Evolutionary conservation across 2,797 vertebrate genomes (phyloP), one percentile per base, ranked within the genome.

Genomic region (Aulostomus chinensis): DNA sequence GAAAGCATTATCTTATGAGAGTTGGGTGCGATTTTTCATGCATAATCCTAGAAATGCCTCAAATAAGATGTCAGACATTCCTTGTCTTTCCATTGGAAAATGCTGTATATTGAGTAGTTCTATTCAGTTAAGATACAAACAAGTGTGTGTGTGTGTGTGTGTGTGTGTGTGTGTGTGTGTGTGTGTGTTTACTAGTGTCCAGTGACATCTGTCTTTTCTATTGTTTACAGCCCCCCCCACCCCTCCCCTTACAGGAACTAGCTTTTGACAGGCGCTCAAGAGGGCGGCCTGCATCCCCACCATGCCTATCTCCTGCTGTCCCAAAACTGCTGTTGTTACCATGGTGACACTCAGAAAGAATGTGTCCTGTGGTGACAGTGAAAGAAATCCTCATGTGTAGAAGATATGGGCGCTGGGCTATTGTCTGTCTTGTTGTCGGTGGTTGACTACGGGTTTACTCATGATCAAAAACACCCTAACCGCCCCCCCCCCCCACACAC

Each of bases 251-350:
- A 75, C 72, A 86, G 83, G 77, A 85, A 78, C 74, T 74, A 50
- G 62, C 77, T 78, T 83, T 89, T 78, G 81, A 85, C 74, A 75
- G 71, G 47, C 65, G 12, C 74, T 61, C 78, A 31, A 60, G 67
- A 60, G 77, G 80, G 35, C 32, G 40, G 73, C 73, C 46, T 11
- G 37, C 31, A 52, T 36, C 51, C 65, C 80, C 67, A 51, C 48
- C 30, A 40, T 58, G 60, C 57, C 26, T 32, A 46, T 39, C 59
- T 62, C 61, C 66, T 69, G 58, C 54, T 50, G 21, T 58, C 50
- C 21, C 58, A 32, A 4, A 55, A 59, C 78, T 70, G 50, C 70
- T 43, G 49, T 42, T 47, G 85, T 91, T 81, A 52, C 88, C 78
- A 76, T 26, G 63, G 87, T 28, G 75, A 88, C 54, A 17, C 2